Percentiles rank a stretch among this genome's conserved stretches.
phyloP scores from a whole-genome alignment of 2,113 vertebrate species.

The Psettodes erumei region DNA sequence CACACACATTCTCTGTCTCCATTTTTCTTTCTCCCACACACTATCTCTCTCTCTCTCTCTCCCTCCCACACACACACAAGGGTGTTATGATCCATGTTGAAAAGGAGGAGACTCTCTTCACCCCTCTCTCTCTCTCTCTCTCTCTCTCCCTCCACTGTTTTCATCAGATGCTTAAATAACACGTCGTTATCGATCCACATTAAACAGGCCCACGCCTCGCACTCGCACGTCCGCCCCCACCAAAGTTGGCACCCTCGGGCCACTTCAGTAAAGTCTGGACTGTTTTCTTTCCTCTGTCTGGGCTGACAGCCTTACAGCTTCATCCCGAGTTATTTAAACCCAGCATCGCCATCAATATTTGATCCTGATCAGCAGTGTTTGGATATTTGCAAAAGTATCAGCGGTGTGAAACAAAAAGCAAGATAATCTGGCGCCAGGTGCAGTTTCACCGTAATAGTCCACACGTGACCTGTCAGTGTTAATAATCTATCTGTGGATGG shows the following conservation, averaged over 20 bases:
- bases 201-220: conserved; percentile 33
- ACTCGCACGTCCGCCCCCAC: conserved; percentile 13
- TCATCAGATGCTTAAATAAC: conserved; percentile 27
- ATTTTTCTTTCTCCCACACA: background rate
- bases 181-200: conserved; percentile 41
- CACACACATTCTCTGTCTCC: background rate
- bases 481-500: conserved; percentile 56
- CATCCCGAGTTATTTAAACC: conserved; percentile 5
- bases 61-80: conserved; percentile 8
- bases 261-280: conserved; percentile 22
- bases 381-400: conserved; percentile 18
- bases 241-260: conserved; percentile 38
- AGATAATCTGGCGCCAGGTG: conserved; percentile 3
- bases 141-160: conserved; percentile 18
- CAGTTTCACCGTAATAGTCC: conserved; percentile 29
- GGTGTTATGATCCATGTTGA: conserved; percentile 63
- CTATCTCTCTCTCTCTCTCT: background rate
- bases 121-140: background rate
- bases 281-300: conserved; percentile 2
- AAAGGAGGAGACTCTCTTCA: conserved; percentile 51
- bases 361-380: conserved; percentile 24
- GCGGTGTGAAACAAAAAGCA: conserved; percentile 14
- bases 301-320: conserved; percentile 16
- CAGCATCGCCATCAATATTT: conserved; percentile 20
- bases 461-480: conserved; percentile 54